Evolutionary conservation across 2,113 vertebrate genomes (phyloP), one percentile per base, ranked within the genome.

Genomic region (Myanophis thanlyinensis): DNA sequence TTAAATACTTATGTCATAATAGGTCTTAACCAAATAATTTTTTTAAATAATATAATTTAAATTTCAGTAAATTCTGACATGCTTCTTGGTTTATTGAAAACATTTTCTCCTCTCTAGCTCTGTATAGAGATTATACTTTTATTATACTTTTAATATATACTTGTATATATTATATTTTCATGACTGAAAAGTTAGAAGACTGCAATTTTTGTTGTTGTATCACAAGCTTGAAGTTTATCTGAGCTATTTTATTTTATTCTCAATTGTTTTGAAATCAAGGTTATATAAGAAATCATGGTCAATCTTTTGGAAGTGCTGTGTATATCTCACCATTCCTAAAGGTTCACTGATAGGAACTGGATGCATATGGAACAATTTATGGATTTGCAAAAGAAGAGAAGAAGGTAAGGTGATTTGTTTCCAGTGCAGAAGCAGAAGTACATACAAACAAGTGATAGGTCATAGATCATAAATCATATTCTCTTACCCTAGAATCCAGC

Each of bases 321-420:
- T 89, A 44, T 54, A 93, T 8, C 13, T 93, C 48, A 48, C 51
- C 40, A 30, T 84, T 87, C 87, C 90, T 23, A 20, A 86, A 35
- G 93, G 90, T 53, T 67, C 40, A 89, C 13, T 92, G 88, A 9
- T 44, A 73, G 53, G 46, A 87, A 67, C 84, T 54, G 15, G 9
- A 12, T 93, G 90, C 40, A 89, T 35, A 18, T 8, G 35, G 87
- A 54, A 73, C 67, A 53, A 84, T n/a, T 44, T 40, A 67, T 89
- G 87, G 90, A 15, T 93, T 89, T 93, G 93, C 87, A 93, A 93
- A 84, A 93, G 56, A 92, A 92, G 23, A 90, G 93, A 93, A 86
- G 93, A 93, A 25, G 93, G 93, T 93, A 93, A 53, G 47, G 1
- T 52, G 54, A 86, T 51, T 59, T 67, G 12, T 62, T 27, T 62